These are phyloP conservation scores for Cynodonichthys magdalenae DNA, from an alignment of 2,797 vertebrate genomes.

Conservation along the genomic window DNA sequence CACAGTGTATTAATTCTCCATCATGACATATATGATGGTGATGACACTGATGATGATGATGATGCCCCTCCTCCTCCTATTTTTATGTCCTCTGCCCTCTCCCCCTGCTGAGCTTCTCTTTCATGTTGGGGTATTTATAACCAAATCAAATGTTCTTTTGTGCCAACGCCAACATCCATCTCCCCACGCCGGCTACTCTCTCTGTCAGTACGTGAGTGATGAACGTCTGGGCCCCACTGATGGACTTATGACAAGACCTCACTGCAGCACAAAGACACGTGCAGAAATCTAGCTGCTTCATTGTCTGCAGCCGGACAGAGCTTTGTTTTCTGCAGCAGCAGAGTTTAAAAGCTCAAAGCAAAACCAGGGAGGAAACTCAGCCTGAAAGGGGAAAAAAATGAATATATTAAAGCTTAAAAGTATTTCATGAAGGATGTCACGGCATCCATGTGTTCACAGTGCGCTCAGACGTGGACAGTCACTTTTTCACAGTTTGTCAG, in stretches of 20 bases:
- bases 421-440: conserved; percentile 35
- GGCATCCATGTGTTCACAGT: conserved; percentile 30
- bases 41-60: conserved; percentile 41
- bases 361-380: conserved; percentile 15
- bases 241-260: conserved; percentile 82
- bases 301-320: conserved; percentile 65
- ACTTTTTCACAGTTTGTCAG: conserved; percentile 34
- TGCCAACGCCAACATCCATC: conserved; percentile 67
- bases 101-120: conserved; percentile 68
- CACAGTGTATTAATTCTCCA: conserved; percentile 37
- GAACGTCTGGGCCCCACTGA: conserved; percentile 57
- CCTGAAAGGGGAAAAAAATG: conserved; percentile 28
- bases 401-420: conserved; percentile 57
- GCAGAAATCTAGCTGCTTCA: conserved; percentile 81
- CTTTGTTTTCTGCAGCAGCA: conserved; percentile 71
- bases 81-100: conserved; percentile 54
- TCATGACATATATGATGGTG: conserved; percentile 26
- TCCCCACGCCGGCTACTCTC: conserved; percentile 54
- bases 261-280: conserved; percentile 77
- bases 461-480: conserved; percentile 17
- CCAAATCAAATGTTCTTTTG: conserved; percentile 85
- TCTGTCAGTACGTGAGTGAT: conserved; percentile 31
- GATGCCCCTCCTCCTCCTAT: conserved; percentile 41
- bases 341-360: conserved; percentile 60
- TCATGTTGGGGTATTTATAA: conserved; percentile 80